These are phyloP conservation scores for Cebidichthys violaceus DNA, from an alignment of 2,113 vertebrate genomes.

Conservation along the genomic window DNA sequence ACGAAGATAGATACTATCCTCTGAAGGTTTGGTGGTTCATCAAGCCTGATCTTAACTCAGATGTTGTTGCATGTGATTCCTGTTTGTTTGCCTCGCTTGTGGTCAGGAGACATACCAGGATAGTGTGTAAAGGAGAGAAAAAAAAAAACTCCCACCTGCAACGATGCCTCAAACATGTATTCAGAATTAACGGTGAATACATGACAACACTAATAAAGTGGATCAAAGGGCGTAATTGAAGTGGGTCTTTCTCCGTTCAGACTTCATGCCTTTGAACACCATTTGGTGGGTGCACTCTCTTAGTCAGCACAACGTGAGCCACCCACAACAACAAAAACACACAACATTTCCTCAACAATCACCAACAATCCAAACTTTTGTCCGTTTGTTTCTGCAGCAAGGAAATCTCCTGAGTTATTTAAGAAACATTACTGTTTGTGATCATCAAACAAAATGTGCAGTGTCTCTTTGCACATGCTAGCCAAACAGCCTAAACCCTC, in stretches of 20 bases:
- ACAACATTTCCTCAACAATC: slow-evolving; percentile 14
- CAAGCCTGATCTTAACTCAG: slow-evolving; percentile 38
- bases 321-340: slow-evolving; percentile 47
- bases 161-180: slow-evolving; percentile 38
- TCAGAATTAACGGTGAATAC: slow-evolving; percentile 54
- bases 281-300: slow-evolving; percentile 44
- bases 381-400: slow-evolving; percentile 40
- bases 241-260: slow-evolving; percentile 43
- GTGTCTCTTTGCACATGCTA: slow-evolving; percentile 14
- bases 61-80: slow-evolving; percentile 62
- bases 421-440: slow-evolving; percentile 11
- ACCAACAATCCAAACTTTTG: slow-evolving; percentile 37
- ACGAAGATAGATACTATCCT: slow-evolving; percentile 76
- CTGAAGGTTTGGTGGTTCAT: slow-evolving; percentile 59
- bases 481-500: slow-evolving; percentile 39
- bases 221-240: slow-evolving; percentile 60
- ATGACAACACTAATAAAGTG: slow-evolving; percentile 63
- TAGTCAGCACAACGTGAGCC: slow-evolving; percentile 61
- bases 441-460: slow-evolving; percentile 24
- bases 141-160: slow-evolving; percentile 18
- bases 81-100: slow-evolving; percentile 66
- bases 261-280: slow-evolving; percentile 50
- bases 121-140: neutral
- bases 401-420: neutral
- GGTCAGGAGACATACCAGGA: slow-evolving; percentile 42